These are phyloP conservation scores for Melanostoma mellinum DNA, from an alignment of 2,888 invertebrate genomes.

Conservation along the genomic window DNA sequence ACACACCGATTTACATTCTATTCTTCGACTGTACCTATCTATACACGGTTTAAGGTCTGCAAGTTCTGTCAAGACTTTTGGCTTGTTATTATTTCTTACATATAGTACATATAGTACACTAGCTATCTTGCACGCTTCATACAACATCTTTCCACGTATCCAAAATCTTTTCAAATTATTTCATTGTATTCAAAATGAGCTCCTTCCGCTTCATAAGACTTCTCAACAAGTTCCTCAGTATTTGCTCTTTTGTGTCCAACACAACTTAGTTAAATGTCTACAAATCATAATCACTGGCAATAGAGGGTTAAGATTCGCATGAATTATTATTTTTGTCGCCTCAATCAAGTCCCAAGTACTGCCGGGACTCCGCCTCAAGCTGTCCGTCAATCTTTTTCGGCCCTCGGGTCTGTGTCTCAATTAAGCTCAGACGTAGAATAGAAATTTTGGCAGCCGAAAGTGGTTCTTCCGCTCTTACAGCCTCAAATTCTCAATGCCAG, in stretches of 20 bases:
- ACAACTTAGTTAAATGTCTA: conserved; percentile 56
- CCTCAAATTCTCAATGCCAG: conserved; percentile 28
- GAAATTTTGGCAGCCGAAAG: conserved; percentile 62
- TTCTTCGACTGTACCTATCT: no score
- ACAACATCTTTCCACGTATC: no score
- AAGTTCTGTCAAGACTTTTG: no score
- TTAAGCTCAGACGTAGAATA: conserved; percentile 57
- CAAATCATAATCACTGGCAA: conserved; percentile 64
- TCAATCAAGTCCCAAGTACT: conserved; percentile 46
- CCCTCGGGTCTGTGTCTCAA: conserved; percentile 47
- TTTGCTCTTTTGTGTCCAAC: conserved; percentile 28
- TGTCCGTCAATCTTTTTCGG: conserved; percentile 51
- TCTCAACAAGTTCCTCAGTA: background rate
- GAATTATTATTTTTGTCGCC: conserved; percentile 46
- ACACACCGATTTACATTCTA: no score
- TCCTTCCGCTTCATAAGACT: background rate
- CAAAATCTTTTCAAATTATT: no score
- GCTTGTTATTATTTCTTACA: no score
- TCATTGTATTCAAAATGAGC: no score
- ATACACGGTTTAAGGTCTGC: no score
- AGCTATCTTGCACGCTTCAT: no score
- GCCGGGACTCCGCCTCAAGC: conserved; percentile 49
- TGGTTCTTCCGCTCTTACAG: conserved; percentile 67
- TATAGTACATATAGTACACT: no score
- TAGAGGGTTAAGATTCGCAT: conserved; percentile 68